These are phyloP conservation scores for Anoura caudifer DNA, from an alignment of 2,113 vertebrate genomes.

Conservation along the genomic window DNA sequence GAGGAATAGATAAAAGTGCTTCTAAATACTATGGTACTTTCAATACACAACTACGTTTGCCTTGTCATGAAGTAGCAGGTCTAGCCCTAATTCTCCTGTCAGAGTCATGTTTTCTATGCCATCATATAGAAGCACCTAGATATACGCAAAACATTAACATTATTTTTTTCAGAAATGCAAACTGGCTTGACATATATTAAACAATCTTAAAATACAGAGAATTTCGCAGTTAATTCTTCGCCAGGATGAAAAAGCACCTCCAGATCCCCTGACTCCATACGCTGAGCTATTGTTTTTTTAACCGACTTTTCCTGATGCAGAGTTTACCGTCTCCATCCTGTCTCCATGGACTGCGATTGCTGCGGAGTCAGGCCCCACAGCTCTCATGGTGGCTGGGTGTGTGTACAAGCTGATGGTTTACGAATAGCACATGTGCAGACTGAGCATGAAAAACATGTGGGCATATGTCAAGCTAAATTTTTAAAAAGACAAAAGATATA, in stretches of 20 bases:
- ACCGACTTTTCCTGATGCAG: background rate
- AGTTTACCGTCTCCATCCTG: background rate
- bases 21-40: background rate
- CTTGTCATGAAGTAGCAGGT: background rate
- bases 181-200: background rate
- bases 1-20: background rate
- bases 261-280: background rate
- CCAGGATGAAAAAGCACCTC: background rate
- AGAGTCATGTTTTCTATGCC: background rate
- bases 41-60: background rate
- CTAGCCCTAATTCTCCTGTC: background rate
- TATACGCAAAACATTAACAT: background rate
- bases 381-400: background rate
- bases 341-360: background rate
- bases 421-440: background rate
- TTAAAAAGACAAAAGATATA: constrained; percentile 29
- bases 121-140: background rate
- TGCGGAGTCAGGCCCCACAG: background rate
- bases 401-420: background rate
- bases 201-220: background rate
- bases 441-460: constrained; percentile 42
- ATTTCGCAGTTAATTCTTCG: background rate
- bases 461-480: constrained; percentile 51
- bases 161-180: background rate
- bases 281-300: background rate